phyloP scores from a whole-genome alignment of 2,797 vertebrate genomes.

The Pipistrellus kuhlii region DNA sequence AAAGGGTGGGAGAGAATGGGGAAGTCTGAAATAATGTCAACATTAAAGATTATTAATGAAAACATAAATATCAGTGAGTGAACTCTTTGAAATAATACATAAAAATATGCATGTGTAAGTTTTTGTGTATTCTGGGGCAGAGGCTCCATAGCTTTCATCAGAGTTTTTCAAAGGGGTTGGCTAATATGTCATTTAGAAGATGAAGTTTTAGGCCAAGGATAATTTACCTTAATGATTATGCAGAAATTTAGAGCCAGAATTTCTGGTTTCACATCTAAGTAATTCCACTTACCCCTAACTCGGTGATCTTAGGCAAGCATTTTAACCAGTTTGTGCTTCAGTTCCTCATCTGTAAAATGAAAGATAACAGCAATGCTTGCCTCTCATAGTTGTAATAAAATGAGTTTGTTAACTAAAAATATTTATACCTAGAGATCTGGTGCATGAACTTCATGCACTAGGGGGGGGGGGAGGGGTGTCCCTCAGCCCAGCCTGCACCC shows the following conservation, averaged over 20 bases:
- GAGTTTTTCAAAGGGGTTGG: neutral
- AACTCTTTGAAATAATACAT: neutral
- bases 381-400: neutral
- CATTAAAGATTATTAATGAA: neutral
- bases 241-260: neutral
- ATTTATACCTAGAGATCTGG: neutral
- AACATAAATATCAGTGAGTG: neutral
- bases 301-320: constrained; percentile 23
- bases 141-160: neutral
- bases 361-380: neutral
- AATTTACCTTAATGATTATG: neutral
- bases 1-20: neutral
- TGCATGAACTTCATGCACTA: too few relatives aligned
- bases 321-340: neutral
- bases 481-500: too few relatives aligned
- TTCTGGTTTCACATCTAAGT: constrained; percentile 33
- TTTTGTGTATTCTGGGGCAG: neutral
- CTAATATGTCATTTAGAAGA: neutral
- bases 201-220: neutral
- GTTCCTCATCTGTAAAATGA: constrained; percentile 3
- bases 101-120: neutral
- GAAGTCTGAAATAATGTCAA: neutral
- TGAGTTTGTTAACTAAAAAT: constrained; percentile 27
- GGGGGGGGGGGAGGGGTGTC: too few relatives aligned
- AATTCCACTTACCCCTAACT: neutral